phyloP scores from a whole-genome alignment of 2,888 invertebrate genomes.

The Gari tellinella region DNA sequence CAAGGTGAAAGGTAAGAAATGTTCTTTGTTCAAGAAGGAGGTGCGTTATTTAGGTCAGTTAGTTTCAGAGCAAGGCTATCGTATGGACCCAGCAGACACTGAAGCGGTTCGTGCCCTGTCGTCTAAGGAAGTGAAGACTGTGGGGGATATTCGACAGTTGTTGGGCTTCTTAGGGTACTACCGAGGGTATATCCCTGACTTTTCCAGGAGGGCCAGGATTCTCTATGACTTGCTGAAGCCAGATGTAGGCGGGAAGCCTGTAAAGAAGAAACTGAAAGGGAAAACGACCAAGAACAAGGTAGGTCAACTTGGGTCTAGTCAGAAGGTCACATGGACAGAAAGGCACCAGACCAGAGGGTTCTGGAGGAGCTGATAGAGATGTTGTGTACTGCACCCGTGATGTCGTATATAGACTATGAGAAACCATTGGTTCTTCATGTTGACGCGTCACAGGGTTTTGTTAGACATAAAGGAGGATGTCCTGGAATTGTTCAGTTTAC shows the following conservation, averaged over 20 bases:
- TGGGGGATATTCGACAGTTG: constrained; percentile 47
- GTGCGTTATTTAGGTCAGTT: constrained; percentile 52
- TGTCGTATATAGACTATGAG: constrained; percentile 31
- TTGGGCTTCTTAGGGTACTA: constrained; percentile 46
- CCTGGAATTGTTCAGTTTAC: too few species aligned
- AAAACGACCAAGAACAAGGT: constrained; percentile 13
- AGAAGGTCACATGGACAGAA: constrained; percentile 13
- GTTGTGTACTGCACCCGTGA: constrained; percentile 21
- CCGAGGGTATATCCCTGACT: constrained; percentile 47
- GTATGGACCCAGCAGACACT: constrained; percentile 45
- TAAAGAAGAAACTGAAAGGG: constrained; percentile 10
- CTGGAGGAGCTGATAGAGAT: constrained; percentile 20
- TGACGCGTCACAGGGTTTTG: constrained; percentile 13
- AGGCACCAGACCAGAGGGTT: constrained; percentile 18
- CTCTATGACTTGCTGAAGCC: constrained; percentile 42
- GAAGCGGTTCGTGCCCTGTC: constrained; percentile 39
- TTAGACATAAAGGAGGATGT: too few species aligned
- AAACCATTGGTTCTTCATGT: constrained; percentile 19
- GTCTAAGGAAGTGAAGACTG: constrained; percentile 22
- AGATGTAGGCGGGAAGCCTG: neutral
- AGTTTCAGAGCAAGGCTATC: constrained; percentile 36
- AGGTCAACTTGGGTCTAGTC: constrained; percentile 21
- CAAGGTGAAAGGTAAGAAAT: constrained; percentile 49
- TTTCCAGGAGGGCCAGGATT: constrained; percentile 31
- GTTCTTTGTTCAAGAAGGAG: constrained; percentile 40